Base-by-base conservation (phyloP, 2,113 vertebrate genomes). In the Ammodytes marinus region DNA sequence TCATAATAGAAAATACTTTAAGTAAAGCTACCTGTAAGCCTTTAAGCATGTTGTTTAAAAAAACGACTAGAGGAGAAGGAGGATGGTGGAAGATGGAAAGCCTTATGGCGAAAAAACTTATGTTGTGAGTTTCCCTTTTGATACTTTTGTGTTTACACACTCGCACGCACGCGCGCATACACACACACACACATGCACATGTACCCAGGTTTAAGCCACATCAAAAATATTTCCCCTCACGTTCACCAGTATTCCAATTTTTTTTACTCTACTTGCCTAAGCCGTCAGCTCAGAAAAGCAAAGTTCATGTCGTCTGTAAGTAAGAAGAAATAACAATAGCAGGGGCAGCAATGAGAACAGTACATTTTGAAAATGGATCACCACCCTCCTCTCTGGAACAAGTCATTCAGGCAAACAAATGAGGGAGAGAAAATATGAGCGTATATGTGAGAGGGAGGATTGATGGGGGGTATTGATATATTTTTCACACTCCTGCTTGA, bases 401-500 rank as follows among this genome's bases (percentile, higher is more conserved):
- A 79, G 69, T 74, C 54, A 79, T 72, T 82, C 54, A 84, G 75
- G 63, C 77, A 88, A 88, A 87, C 79, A 80, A 80, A 84, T 10
- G 69, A 80, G 63, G 4, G 37, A 77, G 66, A 53, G 50, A 19
- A 65, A 86, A 83, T 89, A 77, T 73, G 40, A 77, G 40, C 2
- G 1, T 46, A n/a, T 71, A 73, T 85, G 79, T 71, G 74, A 80
- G 80, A 71, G 19, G 27, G 60, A 80, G 74, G 87, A 90, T 86
- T 84, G 87, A 89, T 86, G 74, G 70, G 40, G 67, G 74, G 53
- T 78, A 84, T 86, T 86, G 83, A 83, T 90, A 73, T 75, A 91
- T 90, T 91, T 90, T 91, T 88, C 86, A 88, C 73, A 82, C 76
- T 85, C 69, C 70, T 75, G 76, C 43, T 79, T 88, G 87, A 88